Evolutionary conservation across 2,888 invertebrate genomes (phyloP), one percentile per base, ranked within the genome.

Genomic region (Peribatodes rhomboidaria): DNA sequence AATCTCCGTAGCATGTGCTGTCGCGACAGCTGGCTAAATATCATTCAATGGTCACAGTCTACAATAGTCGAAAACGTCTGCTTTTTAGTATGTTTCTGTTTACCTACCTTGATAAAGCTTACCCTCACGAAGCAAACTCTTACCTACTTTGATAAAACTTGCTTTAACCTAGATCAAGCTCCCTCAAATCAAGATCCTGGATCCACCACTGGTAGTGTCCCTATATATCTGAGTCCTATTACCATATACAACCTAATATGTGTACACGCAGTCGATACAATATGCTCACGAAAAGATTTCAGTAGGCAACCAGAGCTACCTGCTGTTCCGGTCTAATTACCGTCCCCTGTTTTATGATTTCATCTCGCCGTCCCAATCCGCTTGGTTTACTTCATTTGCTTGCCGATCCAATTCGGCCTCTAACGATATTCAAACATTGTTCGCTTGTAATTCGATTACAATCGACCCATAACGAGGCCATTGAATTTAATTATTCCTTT

Each of bases 381-480:
- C 22, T 33, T 27, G 49, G 47, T 53, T 56, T 58, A 54, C 18
- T 50, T 50, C 35, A 50, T 50, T 50, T 50, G 14, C 47, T 31
- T 18, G 47, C 42, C 53, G 39, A 56, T 54, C 44, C 63, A 70
- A 65, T 67, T 55, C 22, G 31, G 55, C 59, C 46, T 37, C 54
- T 70, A 70, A 70, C 67, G 65, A 67, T 67, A 67, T 67, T 67
- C 63, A 67, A 70, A 67, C 67, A 67, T 61, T 65, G 65, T 63
- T 61, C 37, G 62, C 49, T 31, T 49, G 47, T 67, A 61, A 70
- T 68, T 65, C 35, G 65, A 70, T 70, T 62, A 58, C 41, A 61
- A 67, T 63, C 67, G 49, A 62, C 55, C 46, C 52, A 60, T 65
- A 65, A 67, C 67, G 70, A 70, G 65, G 52, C 44, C 58, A 63